Conservation (phyloP, 2,113 vertebrate genomes). For the Chascanopsetta lugubris region DNA sequence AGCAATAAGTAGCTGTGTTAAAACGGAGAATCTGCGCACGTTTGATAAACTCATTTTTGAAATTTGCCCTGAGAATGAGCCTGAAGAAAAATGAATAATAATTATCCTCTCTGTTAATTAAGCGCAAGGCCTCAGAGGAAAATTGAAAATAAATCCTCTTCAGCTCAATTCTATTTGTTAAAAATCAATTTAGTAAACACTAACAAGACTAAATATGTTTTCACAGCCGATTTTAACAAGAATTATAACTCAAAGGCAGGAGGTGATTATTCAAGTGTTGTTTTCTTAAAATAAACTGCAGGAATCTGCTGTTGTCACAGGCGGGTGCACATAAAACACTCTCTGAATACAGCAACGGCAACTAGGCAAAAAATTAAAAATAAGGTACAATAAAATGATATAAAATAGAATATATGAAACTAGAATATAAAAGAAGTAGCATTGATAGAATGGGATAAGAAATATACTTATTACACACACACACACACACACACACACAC, state of each 20-base stretch:
- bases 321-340: no score
- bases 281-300: conserved; percentile 30
- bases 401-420: no score
- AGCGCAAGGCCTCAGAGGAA: conserved; percentile 36
- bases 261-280: conserved; percentile 27
- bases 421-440: no score
- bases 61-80: conserved; percentile 44
- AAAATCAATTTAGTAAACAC: conserved; percentile 38
- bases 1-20: conserved; percentile 22
- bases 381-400: no score
- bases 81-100: conserved; percentile 45
- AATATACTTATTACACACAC: no score
- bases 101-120: conserved; percentile 45
- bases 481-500: neutral
- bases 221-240: conserved; percentile 37
- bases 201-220: conserved; percentile 25
- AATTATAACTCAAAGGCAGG: conserved; percentile 35
- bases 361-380: no score
- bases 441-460: no score
- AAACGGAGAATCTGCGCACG: conserved; percentile 10
- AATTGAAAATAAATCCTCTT: conserved; percentile 40
- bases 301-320: conserved; percentile 18
- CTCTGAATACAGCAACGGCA: no score
- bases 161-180: conserved; percentile 23
- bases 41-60: conserved; percentile 36